These are phyloP conservation scores for Tetragnatha versicolor DNA, from an alignment of 1,140 invertebrate genomes.

Conservation along the genomic window DNA sequence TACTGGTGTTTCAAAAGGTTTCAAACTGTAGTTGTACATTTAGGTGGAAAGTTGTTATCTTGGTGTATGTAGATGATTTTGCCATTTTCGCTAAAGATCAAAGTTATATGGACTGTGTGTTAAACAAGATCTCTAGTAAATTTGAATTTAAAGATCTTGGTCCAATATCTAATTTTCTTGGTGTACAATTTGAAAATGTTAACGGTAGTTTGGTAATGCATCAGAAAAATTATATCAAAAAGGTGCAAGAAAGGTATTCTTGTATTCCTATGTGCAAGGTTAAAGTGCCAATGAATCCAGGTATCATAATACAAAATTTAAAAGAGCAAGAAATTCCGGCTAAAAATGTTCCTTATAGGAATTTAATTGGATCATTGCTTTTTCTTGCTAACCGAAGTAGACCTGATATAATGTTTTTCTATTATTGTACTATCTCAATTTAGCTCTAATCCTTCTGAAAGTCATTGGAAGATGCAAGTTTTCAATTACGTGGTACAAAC, in stretches of 20 bases:
- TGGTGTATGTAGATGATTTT: background rate
- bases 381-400: background rate
- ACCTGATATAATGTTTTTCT: too few species aligned
- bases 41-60: too few species aligned
- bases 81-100: too few species aligned
- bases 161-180: background rate
- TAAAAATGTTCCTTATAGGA: background rate
- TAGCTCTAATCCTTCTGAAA: background rate
- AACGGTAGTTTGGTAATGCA: background rate
- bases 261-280: background rate
- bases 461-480: background rate
- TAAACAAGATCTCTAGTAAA: background rate
- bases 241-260: background rate
- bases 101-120: background rate
- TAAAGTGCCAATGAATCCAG: background rate
- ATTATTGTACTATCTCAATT: too few species aligned
- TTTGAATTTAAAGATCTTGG: background rate
- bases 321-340: background rate
- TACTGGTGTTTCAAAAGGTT: background rate
- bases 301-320: background rate
- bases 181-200: background rate
- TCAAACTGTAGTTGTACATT: background rate
- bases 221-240: background rate
- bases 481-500: background rate
- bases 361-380: background rate